These are phyloP conservation scores for Lithophane leautieri DNA, from an alignment of 2,888 invertebrate species.

Conservation along the genomic window DNA sequence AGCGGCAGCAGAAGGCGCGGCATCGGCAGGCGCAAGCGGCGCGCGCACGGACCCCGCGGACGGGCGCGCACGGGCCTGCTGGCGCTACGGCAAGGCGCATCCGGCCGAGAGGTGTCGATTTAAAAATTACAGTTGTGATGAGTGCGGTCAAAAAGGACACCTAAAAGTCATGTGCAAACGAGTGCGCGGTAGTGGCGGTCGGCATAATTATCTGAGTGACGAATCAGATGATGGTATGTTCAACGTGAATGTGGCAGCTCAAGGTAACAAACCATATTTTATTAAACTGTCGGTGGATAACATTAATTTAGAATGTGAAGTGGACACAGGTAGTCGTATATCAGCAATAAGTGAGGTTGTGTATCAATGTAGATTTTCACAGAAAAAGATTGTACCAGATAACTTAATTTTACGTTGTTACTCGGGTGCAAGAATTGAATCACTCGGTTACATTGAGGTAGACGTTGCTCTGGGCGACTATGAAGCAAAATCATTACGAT, in stretches of 20 bases:
- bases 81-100: background rate
- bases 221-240: background rate
- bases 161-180: background rate
- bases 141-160: background rate
- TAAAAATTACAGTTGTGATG: background rate
- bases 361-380: no score
- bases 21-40: no score
- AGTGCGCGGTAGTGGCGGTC: background rate
- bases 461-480: no score
- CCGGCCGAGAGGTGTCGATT: background rate
- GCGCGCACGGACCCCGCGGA: background rate
- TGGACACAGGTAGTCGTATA: no score
- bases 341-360: no score
- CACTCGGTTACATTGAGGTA: no score
- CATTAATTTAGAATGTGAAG: no score
- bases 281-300: background rate
- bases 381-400: no score
- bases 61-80: background rate
- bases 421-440: no score
- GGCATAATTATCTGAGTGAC: background rate
- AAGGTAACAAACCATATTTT: slow-evolving; percentile 3
- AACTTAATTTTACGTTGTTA: no score
- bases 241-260: background rate
- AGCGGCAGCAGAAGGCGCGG: background rate
- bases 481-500: no score